Conservation (phyloP, 2,113 vertebrate genomes). For the Heteronetta atricapilla region DNA sequence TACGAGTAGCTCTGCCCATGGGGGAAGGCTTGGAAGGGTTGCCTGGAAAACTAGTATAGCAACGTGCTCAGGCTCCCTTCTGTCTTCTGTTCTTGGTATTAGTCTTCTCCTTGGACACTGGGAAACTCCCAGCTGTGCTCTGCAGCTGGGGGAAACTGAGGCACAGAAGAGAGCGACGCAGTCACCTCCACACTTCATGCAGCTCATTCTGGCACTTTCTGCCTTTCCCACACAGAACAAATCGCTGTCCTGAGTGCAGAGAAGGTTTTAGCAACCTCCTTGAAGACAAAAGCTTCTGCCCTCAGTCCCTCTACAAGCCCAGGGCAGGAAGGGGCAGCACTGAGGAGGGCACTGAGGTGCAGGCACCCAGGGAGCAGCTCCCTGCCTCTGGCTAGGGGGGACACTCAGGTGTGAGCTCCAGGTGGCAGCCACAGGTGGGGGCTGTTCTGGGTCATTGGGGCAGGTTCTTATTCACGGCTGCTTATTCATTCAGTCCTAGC, state of each 20-base stretch:
- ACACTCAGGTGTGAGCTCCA: neutral
- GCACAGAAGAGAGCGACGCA: neutral
- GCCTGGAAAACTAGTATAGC: neutral
- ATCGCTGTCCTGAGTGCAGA: fast-evolving
- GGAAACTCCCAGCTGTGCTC: neutral
- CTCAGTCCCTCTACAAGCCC: neutral
- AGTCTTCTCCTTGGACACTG: too few species aligned
- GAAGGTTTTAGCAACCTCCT: neutral
- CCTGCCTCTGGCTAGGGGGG: conserved; percentile 24
- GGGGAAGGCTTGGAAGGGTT: neutral
- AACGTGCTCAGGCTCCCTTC: neutral
- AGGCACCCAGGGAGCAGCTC: neutral
- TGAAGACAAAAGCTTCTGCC: neutral
- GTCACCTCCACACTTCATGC: fast-evolving
- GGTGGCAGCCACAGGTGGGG: neutral
- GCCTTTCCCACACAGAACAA: neutral
- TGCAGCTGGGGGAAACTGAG: neutral
- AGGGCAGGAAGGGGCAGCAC: neutral
- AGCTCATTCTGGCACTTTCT: neutral
- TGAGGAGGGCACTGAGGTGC: neutral
- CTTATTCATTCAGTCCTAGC: neutral
- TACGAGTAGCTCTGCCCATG: neutral
- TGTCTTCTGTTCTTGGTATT: neutral
- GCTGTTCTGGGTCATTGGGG: neutral
- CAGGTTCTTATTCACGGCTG: neutral